phyloP scores from a whole-genome alignment of 1,140 invertebrate genomes.

The Galendromus occidentalis region DNA sequence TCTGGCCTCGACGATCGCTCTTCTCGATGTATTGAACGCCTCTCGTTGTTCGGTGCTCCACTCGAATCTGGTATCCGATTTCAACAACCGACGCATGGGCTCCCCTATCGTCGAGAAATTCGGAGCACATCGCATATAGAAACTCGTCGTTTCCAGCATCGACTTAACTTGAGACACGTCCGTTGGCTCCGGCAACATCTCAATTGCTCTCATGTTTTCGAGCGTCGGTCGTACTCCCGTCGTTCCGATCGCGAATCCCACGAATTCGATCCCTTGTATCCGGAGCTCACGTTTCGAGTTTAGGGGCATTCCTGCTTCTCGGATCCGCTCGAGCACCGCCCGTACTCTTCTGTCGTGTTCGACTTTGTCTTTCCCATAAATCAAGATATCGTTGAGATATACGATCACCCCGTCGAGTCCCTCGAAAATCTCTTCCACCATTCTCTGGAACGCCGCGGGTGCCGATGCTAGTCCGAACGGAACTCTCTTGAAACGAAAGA shows the following conservation, averaged over 20 bases:
- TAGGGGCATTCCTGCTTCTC: slow-evolving; percentile 15
- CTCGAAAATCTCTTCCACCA: slow-evolving; percentile 14
- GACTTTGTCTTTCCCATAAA: slow-evolving; percentile 9
- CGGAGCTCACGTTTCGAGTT: slow-evolving; percentile 16
- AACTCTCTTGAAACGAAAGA: slow-evolving; percentile 17
- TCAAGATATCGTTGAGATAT: slow-evolving; percentile 18
- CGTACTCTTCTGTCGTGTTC: slow-evolving; percentile 15
- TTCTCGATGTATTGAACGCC: not conserved
- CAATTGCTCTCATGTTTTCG: not conserved
- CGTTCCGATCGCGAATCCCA: not conserved
- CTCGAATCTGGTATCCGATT: not conserved
- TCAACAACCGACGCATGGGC: not conserved
- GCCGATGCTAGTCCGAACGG: slow-evolving; percentile 17
- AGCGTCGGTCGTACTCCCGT: not conserved
- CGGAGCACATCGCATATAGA: not conserved
- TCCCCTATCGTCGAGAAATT: not conserved
- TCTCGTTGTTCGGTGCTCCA: not conserved
- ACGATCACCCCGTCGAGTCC: slow-evolving; percentile 7
- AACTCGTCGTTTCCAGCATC: not conserved
- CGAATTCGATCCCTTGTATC: not conserved
- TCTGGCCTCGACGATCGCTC: not conserved
- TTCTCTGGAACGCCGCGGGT: slow-evolving; percentile 16
- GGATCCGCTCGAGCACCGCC: slow-evolving; percentile 11
- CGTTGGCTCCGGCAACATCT: not conserved
- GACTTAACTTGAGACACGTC: not conserved